phyloP scores from a whole-genome alignment of 2,797 vertebrate genomes.

The Mormyrus hasselquistii region DNA sequence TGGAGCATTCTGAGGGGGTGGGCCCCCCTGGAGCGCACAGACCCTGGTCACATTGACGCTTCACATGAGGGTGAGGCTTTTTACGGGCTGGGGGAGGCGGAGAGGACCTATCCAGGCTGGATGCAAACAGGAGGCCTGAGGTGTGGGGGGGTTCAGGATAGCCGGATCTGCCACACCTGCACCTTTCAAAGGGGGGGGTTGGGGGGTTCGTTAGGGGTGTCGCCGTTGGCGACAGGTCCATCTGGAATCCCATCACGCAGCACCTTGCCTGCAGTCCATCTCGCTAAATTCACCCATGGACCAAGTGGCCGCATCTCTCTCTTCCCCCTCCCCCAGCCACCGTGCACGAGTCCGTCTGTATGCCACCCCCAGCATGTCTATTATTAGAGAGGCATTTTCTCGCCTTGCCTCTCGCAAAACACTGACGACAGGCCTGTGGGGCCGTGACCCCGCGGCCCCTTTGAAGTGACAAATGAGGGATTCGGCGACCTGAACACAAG shows the following conservation, averaged over 20 bases:
- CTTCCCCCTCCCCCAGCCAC: background rate
- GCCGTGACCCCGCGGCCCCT: constrained; percentile 43
- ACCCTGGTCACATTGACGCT: background rate
- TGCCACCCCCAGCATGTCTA: constrained; percentile 36
- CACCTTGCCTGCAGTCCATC: background rate
- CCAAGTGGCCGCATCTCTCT: background rate
- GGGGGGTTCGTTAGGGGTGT: background rate
- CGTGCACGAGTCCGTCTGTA: background rate
- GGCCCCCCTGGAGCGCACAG: background rate
- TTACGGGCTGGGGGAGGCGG: background rate
- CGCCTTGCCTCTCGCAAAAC: constrained; percentile 32
- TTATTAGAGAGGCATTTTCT: constrained; percentile 53
- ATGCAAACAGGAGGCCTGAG: background rate
- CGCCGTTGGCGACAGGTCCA: background rate
- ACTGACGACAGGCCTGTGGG: constrained; percentile 48
- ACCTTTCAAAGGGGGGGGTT: too few relatives aligned
- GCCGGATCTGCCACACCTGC: background rate
- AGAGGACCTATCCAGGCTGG: background rate
- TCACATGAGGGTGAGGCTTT: background rate
- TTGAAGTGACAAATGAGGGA: constrained; percentile 60
- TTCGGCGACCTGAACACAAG: constrained; percentile 44
- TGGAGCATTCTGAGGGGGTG: background rate
- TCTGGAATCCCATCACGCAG: background rate
- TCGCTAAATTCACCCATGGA: background rate
- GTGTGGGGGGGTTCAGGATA: background rate